These are phyloP conservation scores for Marcusenius ussheri DNA, from an alignment of 2,113 vertebrate genomes.

Conservation along the genomic window DNA sequence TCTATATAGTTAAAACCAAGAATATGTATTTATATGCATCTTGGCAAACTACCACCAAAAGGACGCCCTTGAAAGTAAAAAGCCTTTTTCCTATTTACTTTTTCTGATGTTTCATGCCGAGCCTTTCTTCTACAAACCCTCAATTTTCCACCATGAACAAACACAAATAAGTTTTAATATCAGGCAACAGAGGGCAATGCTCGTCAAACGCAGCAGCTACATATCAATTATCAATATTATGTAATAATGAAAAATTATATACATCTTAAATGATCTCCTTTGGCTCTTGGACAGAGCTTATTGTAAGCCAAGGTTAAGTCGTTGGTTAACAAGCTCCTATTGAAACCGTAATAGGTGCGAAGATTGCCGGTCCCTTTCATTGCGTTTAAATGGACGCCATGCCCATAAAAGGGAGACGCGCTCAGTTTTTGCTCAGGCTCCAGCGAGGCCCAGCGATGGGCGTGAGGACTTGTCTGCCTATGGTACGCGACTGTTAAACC, in stretches of 20 bases:
- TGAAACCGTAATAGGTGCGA: background rate
- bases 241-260: background rate
- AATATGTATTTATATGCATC: background rate
- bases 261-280: background rate
- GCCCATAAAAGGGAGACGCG: conserved; percentile 25
- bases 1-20: background rate
- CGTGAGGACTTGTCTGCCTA: conserved; percentile 29
- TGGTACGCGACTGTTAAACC: conserved; percentile 63
- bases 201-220: background rate
- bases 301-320: background rate
- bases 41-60: background rate
- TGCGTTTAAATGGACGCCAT: conserved; percentile 9
- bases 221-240: background rate
- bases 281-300: background rate
- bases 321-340: background rate
- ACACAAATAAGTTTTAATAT: background rate
- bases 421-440: background rate
- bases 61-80: background rate
- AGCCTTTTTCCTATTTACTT: background rate
- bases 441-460: conserved; percentile 5
- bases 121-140: background rate
- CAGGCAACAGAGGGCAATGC: background rate
- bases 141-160: background rate
- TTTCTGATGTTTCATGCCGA: background rate
- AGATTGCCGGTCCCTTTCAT: background rate